These are phyloP conservation scores for Mastomys coucha DNA, from an alignment of 2,113 vertebrate genomes.

Conservation along the genomic window DNA sequence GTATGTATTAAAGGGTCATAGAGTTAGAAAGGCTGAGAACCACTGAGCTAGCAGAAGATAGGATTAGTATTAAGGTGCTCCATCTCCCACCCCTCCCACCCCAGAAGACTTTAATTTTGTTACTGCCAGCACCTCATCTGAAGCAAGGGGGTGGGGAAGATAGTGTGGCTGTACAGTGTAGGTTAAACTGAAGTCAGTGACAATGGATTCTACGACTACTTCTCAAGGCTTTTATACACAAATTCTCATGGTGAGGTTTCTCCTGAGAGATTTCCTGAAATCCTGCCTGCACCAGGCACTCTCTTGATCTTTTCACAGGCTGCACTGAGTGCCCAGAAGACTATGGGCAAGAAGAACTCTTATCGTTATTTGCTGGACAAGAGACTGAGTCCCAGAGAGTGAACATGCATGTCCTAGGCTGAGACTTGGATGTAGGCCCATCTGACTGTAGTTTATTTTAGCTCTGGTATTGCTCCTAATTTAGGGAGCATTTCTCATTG, in stretches of 20 bases:
- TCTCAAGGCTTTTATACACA: neutral
- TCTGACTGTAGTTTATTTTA: slow-evolving; percentile 8
- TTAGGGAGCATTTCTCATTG: slow-evolving; percentile 6
- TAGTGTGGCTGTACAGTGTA: neutral
- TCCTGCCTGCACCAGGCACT: neutral
- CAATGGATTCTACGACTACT: neutral
- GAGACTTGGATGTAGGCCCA: neutral
- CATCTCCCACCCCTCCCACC: neutral
- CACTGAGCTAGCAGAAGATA: neutral
- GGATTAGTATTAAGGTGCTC: neutral
- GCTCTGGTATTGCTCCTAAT: neutral
- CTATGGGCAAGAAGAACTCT: neutral
- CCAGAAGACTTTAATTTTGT: neutral
- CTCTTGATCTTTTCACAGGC: neutral
- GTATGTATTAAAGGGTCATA: neutral
- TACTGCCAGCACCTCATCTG: neutral
- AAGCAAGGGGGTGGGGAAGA: neutral
- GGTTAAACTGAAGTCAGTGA: neutral
- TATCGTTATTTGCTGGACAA: neutral
- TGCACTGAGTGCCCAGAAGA: neutral
- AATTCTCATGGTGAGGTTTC: neutral
- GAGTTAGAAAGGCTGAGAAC: neutral
- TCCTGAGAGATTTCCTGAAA: neutral
- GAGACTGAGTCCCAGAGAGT: neutral
- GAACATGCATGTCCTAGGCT: neutral